Evolutionary conservation across 2,797 vertebrate species (phyloP).

Genomic region (Pempheris klunzingeri): DNA sequence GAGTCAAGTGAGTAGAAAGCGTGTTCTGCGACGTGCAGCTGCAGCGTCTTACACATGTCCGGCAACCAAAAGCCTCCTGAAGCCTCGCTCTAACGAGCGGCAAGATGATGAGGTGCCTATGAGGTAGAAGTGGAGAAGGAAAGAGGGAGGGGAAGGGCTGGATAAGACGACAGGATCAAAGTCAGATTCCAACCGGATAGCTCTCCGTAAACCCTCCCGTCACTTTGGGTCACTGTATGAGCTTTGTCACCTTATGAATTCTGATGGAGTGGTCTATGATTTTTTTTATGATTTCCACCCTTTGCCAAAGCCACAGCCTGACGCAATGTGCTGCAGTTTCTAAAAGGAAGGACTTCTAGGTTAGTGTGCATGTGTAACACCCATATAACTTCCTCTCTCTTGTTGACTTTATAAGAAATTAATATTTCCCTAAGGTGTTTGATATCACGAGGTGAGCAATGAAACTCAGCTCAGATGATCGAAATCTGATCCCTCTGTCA

Average conservation of each 20-base stretch:
- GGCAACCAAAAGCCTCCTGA: conserved; percentile 45
- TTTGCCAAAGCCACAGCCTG: conserved; percentile 43
- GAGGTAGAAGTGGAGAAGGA: conserved; percentile 67
- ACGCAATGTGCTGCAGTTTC: conserved; percentile 23
- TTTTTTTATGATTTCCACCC: conserved; percentile 42
- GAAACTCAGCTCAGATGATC: conserved; percentile 55
- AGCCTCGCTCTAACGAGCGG: conserved; percentile 54
- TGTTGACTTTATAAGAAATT: conserved; percentile 43
- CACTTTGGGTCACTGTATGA: conserved; percentile 62
- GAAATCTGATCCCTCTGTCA: conserved; percentile 56
- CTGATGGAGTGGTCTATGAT: conserved; percentile 49
- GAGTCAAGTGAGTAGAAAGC: conserved; percentile 29
- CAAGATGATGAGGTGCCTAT: conserved; percentile 77
- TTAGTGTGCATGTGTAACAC: conserved; percentile 3
- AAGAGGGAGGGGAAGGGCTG: conserved; percentile 50
- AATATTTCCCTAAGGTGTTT: conserved; percentile 54
- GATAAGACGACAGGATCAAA: conserved; percentile 64
- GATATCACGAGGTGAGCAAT: conserved; percentile 32
- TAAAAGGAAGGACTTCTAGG: conserved; percentile 21
- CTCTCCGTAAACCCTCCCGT: conserved; percentile 50
- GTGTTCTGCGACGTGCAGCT: conserved; percentile 47
- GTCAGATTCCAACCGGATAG: conserved; percentile 56
- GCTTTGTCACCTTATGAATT: conserved; percentile 72
- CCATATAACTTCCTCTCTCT: conserved; percentile 2
- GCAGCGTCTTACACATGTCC: conserved; percentile 57